Evolutionary conservation across 2,888 invertebrate species (phyloP).

Genomic region (Heliconius charithonia): DNA sequence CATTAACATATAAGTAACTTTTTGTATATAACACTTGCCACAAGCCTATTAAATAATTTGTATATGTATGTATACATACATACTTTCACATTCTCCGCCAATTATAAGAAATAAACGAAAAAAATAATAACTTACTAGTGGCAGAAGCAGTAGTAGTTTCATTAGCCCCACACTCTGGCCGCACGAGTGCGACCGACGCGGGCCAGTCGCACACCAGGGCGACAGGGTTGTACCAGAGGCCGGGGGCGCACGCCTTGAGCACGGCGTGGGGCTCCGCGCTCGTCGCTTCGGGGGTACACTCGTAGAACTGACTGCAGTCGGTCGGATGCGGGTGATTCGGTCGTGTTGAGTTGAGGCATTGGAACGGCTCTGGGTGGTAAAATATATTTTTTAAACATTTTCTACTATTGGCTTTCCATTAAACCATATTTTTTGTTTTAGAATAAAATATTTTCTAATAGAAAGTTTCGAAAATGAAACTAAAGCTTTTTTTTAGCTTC

Average conservation of each 20-base stretch:
- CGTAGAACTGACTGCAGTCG: constrained; percentile 88
- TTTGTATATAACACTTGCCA: too few relatives aligned
- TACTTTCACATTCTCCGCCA: background rate
- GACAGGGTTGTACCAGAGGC: constrained; percentile 87
- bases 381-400: background rate
- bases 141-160: constrained; percentile 29
- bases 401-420: too few relatives aligned
- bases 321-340: constrained; percentile 85
- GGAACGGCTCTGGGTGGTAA: constrained; percentile 58
- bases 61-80: too few relatives aligned
- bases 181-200: constrained; percentile 77
- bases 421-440: too few relatives aligned
- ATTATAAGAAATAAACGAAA: background rate
- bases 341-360: constrained; percentile 73
- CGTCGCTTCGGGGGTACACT: constrained; percentile 81
- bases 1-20: too few relatives aligned
- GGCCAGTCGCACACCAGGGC: constrained; percentile 87
- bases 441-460: too few relatives aligned
- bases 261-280: constrained; percentile 74
- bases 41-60: too few relatives aligned
- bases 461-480: too few relatives aligned
- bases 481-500: too few relatives aligned
- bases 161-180: constrained; percentile 83
- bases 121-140: background rate
- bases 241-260: constrained; percentile 86